phyloP scores from a whole-genome alignment of 2,888 invertebrate genomes.

The Isotomurus palustris region DNA sequence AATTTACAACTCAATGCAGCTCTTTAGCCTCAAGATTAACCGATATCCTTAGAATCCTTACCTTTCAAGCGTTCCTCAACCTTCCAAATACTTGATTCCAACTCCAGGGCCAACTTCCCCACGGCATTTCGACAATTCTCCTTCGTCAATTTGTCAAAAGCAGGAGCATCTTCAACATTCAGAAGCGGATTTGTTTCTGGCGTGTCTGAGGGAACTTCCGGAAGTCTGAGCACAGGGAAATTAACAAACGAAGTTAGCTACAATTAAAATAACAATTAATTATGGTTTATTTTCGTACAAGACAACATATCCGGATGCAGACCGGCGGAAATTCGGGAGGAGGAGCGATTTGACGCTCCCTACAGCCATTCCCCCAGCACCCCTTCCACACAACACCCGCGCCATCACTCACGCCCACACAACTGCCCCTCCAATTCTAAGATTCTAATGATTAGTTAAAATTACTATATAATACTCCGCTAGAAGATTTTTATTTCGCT shows the following conservation, averaged over 20 bases:
- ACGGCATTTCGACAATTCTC: constrained; percentile 81
- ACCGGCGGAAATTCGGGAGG: too few relatives aligned
- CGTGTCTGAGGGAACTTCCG: constrained; percentile 62
- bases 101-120: constrained; percentile 73
- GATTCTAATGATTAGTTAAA: not conserved
- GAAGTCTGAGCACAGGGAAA: constrained; percentile 52
- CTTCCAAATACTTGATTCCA: constrained; percentile 68
- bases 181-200: constrained; percentile 67
- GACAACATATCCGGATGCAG: constrained; percentile 7
- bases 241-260: not conserved
- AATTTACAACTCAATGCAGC: not conserved
- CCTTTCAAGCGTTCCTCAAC: constrained; percentile 60
- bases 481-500: too few relatives aligned
- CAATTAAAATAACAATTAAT: not conserved
- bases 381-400: too few relatives aligned
- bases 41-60: constrained; percentile 41
- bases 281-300: constrained; percentile 4
- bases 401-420: too few relatives aligned
- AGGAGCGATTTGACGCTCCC: too few relatives aligned
- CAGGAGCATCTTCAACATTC: constrained; percentile 68
- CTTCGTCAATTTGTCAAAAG: constrained; percentile 73
- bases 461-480: not conserved
- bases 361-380: too few relatives aligned
- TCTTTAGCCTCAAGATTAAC: too few relatives aligned
- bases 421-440: too few relatives aligned